These are phyloP conservation scores for Proisotoma minuta DNA, from an alignment of 2,888 invertebrate genomes.

Conservation along the genomic window DNA sequence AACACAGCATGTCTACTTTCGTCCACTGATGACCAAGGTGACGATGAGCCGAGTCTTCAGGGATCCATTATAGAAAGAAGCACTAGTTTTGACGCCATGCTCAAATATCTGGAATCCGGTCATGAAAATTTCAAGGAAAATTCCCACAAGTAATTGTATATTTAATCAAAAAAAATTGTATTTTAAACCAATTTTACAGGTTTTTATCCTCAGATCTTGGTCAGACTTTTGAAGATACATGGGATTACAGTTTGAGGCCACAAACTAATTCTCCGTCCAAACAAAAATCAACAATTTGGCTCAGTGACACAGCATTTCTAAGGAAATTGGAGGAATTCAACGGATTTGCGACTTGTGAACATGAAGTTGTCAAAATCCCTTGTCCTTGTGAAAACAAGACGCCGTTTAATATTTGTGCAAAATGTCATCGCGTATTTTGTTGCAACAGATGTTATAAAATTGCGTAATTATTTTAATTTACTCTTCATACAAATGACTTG, in stretches of 20 bases:
- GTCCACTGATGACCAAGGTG: too few relatives aligned
- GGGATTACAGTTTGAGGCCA: neutral
- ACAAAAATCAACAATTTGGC: neutral
- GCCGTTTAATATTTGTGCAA: neutral
- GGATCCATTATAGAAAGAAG: too few relatives aligned
- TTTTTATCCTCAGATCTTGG: neutral
- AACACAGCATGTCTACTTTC: too few relatives aligned
- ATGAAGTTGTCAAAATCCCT: neutral
- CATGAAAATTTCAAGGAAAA: too few relatives aligned
- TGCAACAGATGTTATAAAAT: neutral
- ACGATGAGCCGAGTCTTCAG: too few relatives aligned
- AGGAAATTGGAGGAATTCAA: neutral
- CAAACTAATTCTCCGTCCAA: neutral
- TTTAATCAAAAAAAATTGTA: too few relatives aligned
- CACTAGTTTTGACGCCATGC: too few relatives aligned
- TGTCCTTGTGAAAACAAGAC: neutral
- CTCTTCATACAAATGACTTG: too few relatives aligned
- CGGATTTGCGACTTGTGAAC: neutral
- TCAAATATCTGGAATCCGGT: too few relatives aligned
- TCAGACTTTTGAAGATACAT: neutral
- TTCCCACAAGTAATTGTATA: too few relatives aligned
- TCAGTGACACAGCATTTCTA: neutral
- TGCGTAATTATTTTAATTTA: neutral
- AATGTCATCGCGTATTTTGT: constrained; percentile 3
- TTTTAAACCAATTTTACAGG: too few relatives aligned